Evolutionary conservation across 2,797 vertebrate genomes (phyloP).

Genomic region (Phataginus tricuspis): DNA sequence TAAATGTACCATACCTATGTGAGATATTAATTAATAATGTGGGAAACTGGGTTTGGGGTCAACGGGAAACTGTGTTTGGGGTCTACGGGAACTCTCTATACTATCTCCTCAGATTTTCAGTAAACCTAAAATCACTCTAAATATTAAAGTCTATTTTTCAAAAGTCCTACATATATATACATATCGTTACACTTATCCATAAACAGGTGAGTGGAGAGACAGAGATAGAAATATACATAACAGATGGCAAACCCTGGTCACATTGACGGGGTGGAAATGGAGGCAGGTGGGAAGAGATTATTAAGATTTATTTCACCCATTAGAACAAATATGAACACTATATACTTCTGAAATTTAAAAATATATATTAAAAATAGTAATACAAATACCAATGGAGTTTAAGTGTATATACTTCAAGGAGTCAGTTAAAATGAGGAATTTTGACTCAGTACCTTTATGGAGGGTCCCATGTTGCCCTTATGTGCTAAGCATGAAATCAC

Average conservation of each 20-base stretch:
- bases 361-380: not conserved
- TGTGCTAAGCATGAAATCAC: not conserved
- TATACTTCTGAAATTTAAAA: slow-evolving; percentile 4
- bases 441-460: not conserved
- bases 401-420: not conserved
- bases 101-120: not conserved
- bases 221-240: not conserved
- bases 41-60: no score
- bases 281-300: not conserved
- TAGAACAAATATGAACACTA: not conserved
- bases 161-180: not conserved
- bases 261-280: not conserved
- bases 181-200: not conserved
- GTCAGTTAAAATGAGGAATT: not conserved
- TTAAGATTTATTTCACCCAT: not conserved
- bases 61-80: not conserved
- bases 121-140: not conserved
- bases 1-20: not conserved
- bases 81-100: not conserved
- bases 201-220: not conserved
- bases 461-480: not conserved
- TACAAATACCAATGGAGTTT: not conserved
- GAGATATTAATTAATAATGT: not conserved
- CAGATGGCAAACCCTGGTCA: not conserved
- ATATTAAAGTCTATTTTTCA: not conserved